A percentile compares a stretch with the other conserved stretches of the same genome.
Conservation (phyloP, 1,140 invertebrate species). For the Eurytemora carolleeae region DNA sequence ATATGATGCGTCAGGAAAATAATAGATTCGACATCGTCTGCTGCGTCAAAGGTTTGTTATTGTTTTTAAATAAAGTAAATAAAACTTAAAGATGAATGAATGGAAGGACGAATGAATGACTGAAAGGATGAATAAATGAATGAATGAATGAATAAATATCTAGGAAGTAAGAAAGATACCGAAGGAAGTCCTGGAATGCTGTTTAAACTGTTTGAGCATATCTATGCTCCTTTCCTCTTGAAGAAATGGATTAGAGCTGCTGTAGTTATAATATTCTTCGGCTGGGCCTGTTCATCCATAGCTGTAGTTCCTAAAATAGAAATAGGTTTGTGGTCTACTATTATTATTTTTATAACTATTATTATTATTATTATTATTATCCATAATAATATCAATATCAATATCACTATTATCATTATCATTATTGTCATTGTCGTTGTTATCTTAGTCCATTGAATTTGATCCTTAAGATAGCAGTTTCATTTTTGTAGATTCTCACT, state of each 20-base stretch:
- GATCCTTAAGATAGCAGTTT: too few species aligned
- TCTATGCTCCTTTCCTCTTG: slow-evolving; percentile 71
- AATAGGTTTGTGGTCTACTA: slow-evolving; percentile 51
- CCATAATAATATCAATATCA: too few species aligned
- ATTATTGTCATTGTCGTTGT: too few species aligned
- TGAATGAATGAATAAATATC: too few species aligned
- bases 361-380: too few species aligned
- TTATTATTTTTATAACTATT: too few species aligned
- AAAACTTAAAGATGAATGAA: neutral
- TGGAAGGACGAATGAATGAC: too few species aligned
- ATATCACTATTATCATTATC: too few species aligned
- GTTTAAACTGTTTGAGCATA: slow-evolving; percentile 59
- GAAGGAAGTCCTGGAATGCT: slow-evolving; percentile 44
- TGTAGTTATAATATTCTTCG: slow-evolving; percentile 67
- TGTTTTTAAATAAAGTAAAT: neutral
- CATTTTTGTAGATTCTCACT: too few species aligned
- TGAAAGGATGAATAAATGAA: too few species aligned
- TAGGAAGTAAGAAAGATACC: slow-evolving; percentile 21
- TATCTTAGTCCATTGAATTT: too few species aligned
- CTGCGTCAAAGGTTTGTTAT: slow-evolving; percentile 41
- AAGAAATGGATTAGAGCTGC: slow-evolving; percentile 40
- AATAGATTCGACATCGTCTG: slow-evolving; percentile 17
- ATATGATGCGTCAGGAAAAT: slow-evolving; percentile 57
- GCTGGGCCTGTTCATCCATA: slow-evolving; percentile 69
- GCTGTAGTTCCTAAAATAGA: slow-evolving; percentile 67